Conservation (phyloP, 2,888 invertebrate species). For the Seira ritae region DNA sequence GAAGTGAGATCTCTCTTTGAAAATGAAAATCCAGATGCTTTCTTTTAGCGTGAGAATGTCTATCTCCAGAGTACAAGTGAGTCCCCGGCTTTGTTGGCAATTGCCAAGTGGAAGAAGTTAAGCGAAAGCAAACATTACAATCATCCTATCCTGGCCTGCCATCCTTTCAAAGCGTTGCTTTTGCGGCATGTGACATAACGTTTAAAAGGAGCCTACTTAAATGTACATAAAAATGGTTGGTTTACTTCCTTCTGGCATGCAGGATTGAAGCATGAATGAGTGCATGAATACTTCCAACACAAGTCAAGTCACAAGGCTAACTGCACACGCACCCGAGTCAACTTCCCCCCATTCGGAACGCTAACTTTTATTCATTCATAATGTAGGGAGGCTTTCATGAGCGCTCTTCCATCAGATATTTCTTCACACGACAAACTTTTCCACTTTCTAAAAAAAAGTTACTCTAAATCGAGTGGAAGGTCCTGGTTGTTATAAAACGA, state of each 20-base stretch:
- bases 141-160: not conserved
- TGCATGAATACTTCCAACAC: conserved; percentile 29
- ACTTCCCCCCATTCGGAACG: not conserved
- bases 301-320: conserved; percentile 1
- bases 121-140: conserved; percentile 49
- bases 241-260: conserved; percentile 35
- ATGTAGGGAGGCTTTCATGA: conserved; percentile 36
- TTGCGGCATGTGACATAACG: not conserved
- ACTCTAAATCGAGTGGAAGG: conserved; percentile 28
- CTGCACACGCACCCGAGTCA: conserved; percentile 28
- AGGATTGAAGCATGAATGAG: conserved; percentile 58
- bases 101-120: conserved; percentile 36
- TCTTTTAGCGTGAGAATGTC: conserved; percentile 5
- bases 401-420: conserved; percentile 28
- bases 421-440: conserved; percentile 27
- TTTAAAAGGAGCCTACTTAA: conserved; percentile 41
- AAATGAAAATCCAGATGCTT: conserved; percentile 1
- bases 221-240: conserved; percentile 49
- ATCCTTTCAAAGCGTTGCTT: not conserved
- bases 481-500: not conserved
- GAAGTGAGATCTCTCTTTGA: not conserved
- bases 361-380: conserved; percentile 26
- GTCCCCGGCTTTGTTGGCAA: conserved; percentile 45
- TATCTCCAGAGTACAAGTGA: conserved; percentile 9
- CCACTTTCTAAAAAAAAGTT: not conserved